Evolutionary conservation across 2,888 invertebrate genomes (phyloP).

Genomic region (Lingula anatina): DNA sequence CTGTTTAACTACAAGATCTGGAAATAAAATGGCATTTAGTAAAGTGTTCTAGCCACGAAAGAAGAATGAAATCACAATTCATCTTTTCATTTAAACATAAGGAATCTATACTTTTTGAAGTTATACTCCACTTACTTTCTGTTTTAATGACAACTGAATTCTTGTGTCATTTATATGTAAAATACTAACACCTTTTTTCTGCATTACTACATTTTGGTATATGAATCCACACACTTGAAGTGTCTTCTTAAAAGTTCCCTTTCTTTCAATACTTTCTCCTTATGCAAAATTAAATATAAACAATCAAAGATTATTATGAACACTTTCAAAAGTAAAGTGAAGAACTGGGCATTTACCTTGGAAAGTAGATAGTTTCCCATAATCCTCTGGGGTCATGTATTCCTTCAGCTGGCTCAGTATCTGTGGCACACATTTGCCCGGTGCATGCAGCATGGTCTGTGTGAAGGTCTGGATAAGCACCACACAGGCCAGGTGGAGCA

Average conservation of each 20-base stretch:
- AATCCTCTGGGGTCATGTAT: slow-evolving; percentile 65
- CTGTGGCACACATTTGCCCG: slow-evolving; percentile 84
- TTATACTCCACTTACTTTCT: no score
- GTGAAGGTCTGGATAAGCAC: slow-evolving; percentile 76
- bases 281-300: no score
- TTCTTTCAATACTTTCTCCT: no score
- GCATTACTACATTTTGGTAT: no score
- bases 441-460: slow-evolving; percentile 81
- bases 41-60: neutral
- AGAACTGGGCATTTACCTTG: slow-evolving; percentile 82
- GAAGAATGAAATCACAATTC: neutral
- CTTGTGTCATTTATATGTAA: no score
- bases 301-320: no score
- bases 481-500: slow-evolving; percentile 40
- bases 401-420: slow-evolving; percentile 70
- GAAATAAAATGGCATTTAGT: slow-evolving; percentile 24
- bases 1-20: slow-evolving; percentile 52
- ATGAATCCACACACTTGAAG: no score
- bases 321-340: no score
- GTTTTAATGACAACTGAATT: no score
- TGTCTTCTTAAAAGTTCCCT: no score
- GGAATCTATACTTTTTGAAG: no score
- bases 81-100: neutral
- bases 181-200: no score
- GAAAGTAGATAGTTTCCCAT: slow-evolving; percentile 63